Conservation (phyloP, 2,888 invertebrate genomes). For the Tethea ocularis region DNA sequence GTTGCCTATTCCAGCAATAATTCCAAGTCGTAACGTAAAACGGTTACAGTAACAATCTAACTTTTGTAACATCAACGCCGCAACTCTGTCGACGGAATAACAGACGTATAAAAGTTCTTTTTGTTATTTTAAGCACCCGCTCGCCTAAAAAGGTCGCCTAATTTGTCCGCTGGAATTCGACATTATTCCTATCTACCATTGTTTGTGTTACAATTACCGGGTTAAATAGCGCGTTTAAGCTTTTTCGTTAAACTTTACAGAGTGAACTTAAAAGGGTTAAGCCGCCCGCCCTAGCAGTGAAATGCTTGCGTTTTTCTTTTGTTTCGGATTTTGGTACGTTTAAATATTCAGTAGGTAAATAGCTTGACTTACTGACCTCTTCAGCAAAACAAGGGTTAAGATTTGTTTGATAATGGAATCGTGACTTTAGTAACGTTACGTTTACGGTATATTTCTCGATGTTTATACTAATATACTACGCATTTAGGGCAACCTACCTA, state of each 20-base stretch:
- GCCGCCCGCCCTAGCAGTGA: constrained; percentile 65
- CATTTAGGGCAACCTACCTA: background rate
- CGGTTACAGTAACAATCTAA: constrained; percentile 11
- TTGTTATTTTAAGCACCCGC: constrained; percentile 68
- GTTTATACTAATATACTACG: too few relatives aligned
- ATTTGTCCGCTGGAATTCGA: constrained; percentile 79
- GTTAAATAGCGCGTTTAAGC: constrained; percentile 78
- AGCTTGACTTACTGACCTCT: constrained; percentile 27
- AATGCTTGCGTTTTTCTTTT: constrained; percentile 68
- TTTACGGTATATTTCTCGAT: background rate
- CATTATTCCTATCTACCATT: constrained; percentile 76
- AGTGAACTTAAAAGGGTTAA: constrained; percentile 75
- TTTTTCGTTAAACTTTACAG: constrained; percentile 72
- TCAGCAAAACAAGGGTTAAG: constrained; percentile 8
- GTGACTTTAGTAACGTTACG: background rate
- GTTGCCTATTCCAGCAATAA: constrained; percentile 2
- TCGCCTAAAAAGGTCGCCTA: constrained; percentile 75
- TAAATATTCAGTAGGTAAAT: constrained; percentile 33
- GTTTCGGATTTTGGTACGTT: constrained; percentile 47
- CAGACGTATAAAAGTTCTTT: constrained; percentile 56
- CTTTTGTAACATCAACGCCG: constrained; percentile 17
- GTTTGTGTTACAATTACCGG: constrained; percentile 81
- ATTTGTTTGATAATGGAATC: constrained; percentile 5
- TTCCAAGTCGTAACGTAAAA: constrained; percentile 5
- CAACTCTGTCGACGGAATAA: constrained; percentile 37